Evolutionary conservation across 2,113 vertebrate species (phyloP).

Genomic region (Pomatostomus ruficeps): DNA sequence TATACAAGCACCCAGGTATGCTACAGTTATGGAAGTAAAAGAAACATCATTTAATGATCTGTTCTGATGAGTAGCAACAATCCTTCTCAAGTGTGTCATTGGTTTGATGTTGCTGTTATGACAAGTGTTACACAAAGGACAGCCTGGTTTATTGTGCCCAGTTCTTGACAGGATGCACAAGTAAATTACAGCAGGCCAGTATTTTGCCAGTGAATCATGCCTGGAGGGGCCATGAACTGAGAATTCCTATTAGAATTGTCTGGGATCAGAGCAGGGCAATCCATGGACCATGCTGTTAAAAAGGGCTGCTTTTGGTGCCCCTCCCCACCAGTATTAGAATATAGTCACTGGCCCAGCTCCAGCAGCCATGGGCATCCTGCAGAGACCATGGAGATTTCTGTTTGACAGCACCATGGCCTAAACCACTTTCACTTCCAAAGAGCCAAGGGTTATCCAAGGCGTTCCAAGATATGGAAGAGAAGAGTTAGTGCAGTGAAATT

Average conservation of each 20-base stretch:
- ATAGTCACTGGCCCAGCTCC: rapidly evolving
- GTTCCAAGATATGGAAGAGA: not conserved
- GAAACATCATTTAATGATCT: not conserved
- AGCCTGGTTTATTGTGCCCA: not conserved
- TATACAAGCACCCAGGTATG: not conserved
- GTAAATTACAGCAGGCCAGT: not conserved
- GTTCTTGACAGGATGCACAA: not conserved
- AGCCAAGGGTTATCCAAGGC: not conserved
- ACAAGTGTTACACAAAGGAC: not conserved
- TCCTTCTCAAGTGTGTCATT: not conserved
- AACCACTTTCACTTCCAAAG: not conserved
- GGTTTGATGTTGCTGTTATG: not conserved
- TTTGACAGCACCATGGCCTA: not conserved
- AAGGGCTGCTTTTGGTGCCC: not conserved
- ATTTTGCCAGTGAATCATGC: not conserved
- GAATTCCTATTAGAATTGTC: not conserved
- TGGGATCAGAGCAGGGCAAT: not conserved
- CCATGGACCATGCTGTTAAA: not conserved
- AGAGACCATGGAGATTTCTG: not conserved
- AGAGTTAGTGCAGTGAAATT: not conserved
- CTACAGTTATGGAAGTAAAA: not conserved
- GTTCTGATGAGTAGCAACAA: not conserved
- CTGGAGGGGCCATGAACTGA: not conserved
- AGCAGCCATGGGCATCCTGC: rapidly evolving
- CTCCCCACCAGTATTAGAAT: not conserved